These are phyloP conservation scores for Apoderus coryli DNA, from an alignment of 2,888 invertebrate species.

Conservation along the genomic window DNA sequence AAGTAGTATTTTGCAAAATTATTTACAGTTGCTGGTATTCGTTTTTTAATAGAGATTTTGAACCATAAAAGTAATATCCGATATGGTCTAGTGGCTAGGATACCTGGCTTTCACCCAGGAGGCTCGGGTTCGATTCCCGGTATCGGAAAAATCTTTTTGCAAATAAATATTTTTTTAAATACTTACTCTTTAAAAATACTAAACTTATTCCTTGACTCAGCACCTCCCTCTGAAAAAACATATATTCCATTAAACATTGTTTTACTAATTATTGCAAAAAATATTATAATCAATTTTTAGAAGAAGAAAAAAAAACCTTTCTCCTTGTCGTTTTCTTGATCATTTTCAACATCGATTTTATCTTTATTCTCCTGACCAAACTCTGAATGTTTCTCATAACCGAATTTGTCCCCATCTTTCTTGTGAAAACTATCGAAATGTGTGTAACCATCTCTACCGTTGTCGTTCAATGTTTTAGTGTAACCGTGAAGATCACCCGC, in stretches of 20 bases:
- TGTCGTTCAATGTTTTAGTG: slow-evolving; percentile 45
- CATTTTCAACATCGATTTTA: slow-evolving; percentile 35
- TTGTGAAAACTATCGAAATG: slow-evolving; percentile 59
- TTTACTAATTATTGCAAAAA: no score
- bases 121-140: slow-evolving; percentile 49
- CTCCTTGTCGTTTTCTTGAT: slow-evolving; percentile 30
- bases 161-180: no score
- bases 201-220: no score
- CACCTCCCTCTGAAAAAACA: slow-evolving; percentile 1
- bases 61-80: no score
- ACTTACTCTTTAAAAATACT: no score
- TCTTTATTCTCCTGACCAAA: slow-evolving; percentile 38
- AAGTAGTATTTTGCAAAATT: no score
- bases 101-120: slow-evolving; percentile 47
- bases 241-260: slow-evolving; percentile 13
- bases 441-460: slow-evolving; percentile 58
- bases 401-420: slow-evolving; percentile 57
- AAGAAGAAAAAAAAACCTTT: no score
- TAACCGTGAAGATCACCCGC: slow-evolving; percentile 47
- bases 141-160: slow-evolving; percentile 34
- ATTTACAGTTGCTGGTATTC: no score
- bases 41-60: no score
- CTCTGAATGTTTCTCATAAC: slow-evolving; percentile 51
- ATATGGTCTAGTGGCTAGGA: slow-evolving; percentile 46
- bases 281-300: no score